Base-by-base conservation (phyloP, 2,113 vertebrate species). In the Dryoscopus gambensis region DNA sequence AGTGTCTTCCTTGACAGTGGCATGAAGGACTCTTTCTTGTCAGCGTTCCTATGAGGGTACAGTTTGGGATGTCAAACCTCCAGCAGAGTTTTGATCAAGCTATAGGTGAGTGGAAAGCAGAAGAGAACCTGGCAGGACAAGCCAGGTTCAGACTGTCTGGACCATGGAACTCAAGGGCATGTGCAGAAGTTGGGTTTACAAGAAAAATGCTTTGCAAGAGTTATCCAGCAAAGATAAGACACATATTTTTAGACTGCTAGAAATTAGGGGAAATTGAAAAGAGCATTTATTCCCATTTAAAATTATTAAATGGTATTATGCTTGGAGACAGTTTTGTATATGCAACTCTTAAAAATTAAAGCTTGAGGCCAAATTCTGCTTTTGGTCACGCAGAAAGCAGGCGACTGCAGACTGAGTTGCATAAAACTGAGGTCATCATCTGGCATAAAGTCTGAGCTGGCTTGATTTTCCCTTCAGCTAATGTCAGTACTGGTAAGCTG, bases 401-500 rank as follows among this genome's bases (percentile, higher is more conserved):
- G 71, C 31, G 5, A 91, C 82, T 88, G 7, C 47, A 74, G 68
- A 57, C 55, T 76, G 49, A 90, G 79, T 75, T 90, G 75, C 82
- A 59, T 46, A n/a, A 81, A 92, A 81, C 71, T 94, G 93, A 97
- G 93, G 69, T 95, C 90, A 95, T 96, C 67, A 92, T 90, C 71
- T 96, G 95, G 93, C 91, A 90, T 83, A 63, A 52, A 80, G 15
- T 94, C 64, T 90, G 50, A 94, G 39, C 85, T 96, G 90, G 67
- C 90, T 90, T n/a, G 23, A 27, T 81, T 71, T 90, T 92, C 63
- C 78, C 7, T 52, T 77, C 59, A 73, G 24, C 42, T 96, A 80
- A 46, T 90, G 55, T 94, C 87, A 85, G 59, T 93, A 35, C 50
- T 94, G 42, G 79, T 95, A 77, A 91, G 4, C 5, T 86, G 27